Percentiles rank a stretch among this genome's conserved stretches.
These are phyloP conservation scores for Spodoptera littoralis DNA, from an alignment of 2,888 invertebrate species.

Conservation along the genomic window DNA sequence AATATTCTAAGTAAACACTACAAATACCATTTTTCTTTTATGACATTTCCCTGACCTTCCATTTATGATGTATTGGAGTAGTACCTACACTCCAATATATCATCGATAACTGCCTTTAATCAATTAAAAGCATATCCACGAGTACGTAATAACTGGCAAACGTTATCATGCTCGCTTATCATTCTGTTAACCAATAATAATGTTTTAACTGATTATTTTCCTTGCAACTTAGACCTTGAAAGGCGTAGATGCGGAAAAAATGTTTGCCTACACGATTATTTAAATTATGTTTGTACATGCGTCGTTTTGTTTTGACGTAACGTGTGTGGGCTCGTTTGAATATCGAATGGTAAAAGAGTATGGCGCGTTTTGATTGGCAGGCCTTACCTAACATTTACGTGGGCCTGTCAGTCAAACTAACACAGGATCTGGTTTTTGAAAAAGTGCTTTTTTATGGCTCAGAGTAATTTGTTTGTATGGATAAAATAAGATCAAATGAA, in stretches of 20 bases:
- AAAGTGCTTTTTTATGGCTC: no score
- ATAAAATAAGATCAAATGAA: no score
- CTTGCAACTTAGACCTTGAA: slow-evolving; percentile 56
- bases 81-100: slow-evolving; percentile 21
- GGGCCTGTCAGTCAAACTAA: no score
- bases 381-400: background rate
- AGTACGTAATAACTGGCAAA: slow-evolving; percentile 57
- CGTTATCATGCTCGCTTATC: slow-evolving; percentile 68
- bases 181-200: slow-evolving; percentile 71
- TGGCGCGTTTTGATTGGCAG: slow-evolving; percentile 15
- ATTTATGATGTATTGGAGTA: no score
- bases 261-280: slow-evolving; percentile 41
- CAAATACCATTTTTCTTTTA: background rate
- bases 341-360: slow-evolving; percentile 24
- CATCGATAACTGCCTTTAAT: slow-evolving; percentile 47
- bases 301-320: slow-evolving; percentile 19
- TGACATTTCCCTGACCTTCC: no score
- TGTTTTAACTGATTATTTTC: slow-evolving; percentile 64
- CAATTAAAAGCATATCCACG: slow-evolving; percentile 51
- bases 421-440: background rate
- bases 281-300: slow-evolving; percentile 40
- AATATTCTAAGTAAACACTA: no score
- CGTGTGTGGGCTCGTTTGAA: slow-evolving; percentile 26
- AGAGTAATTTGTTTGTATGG: no score
- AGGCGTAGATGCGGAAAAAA: slow-evolving; percentile 53